Base-by-base conservation (phyloP, 2,797 vertebrate genomes). In the Poeciliopsis paucimaculata region DNA sequence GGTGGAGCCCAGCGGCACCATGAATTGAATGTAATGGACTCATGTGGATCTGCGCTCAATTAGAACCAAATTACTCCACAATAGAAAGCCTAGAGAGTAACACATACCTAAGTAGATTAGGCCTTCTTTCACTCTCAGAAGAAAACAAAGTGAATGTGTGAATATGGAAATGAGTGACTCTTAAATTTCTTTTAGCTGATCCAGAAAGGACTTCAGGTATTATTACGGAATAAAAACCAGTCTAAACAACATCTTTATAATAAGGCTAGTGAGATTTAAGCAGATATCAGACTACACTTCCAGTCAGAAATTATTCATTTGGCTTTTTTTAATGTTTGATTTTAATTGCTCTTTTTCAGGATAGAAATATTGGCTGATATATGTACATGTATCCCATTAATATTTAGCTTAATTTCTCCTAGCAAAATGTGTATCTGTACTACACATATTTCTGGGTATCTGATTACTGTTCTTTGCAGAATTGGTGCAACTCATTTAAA, bases 11-110 rank as follows among this genome's bases (percentile, higher is more conserved):
- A 77, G 87, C 78, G 81, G 88, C 75, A 85, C 76, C 60, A 76
- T 79, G 77, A 79, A 75, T 83, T 85, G 78, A 87, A 77, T 87
- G 78, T 86, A 86, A 92, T 86, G 79, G 82, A 84, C 84, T 86
- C 88, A 53, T 77, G 85, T 91, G 80, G 91, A 87, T 90, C 78
- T 84, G 75, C 72, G 62, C 82, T 87, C 86, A 88, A 89, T 90
- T 90, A 86, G 70, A 92, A 88, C 49, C 84, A 84, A 89, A 90
- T 90, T 73, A 83, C 49, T 31, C 20, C 49, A 78, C 80, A 82
- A 82, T 72, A 72, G 57, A 90, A 89, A 31, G 31, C 77, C 78
- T 28, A 5, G 47, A 68, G 79, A 75, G 76, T n/a, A 41, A 39
- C 79, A 28, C 43, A 57, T 45, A 80, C 47, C 34, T 55, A 28